phyloP scores from a whole-genome alignment of 2,888 invertebrate species.

The Machimus rusticus region DNA sequence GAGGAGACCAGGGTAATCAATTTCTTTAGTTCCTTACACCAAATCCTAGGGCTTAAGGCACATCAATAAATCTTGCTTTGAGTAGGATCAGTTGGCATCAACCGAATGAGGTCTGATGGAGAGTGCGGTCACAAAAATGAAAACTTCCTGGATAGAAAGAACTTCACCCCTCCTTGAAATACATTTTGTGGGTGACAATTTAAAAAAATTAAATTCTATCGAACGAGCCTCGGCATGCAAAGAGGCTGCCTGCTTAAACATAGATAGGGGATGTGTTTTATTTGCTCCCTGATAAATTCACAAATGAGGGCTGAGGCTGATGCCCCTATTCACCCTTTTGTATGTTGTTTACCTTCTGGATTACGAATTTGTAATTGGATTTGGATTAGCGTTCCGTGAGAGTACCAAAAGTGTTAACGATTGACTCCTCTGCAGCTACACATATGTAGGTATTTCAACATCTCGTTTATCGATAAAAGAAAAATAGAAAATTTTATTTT shows the following conservation, averaged over 20 bases:
- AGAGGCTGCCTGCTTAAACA: conserved; percentile 19
- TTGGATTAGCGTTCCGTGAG: conserved; percentile 47
- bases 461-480: neutral
- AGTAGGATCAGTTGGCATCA: conserved; percentile 36
- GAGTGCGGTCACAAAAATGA: neutral
- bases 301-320: conserved; percentile 20
- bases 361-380: conserved; percentile 51
- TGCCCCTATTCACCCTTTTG: conserved; percentile 24
- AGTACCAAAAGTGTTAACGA: conserved; percentile 48
- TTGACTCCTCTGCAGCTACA: conserved; percentile 47
- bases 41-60: conserved; percentile 29
- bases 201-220: conserved; percentile 21
- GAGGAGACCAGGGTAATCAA: conserved; percentile 32
- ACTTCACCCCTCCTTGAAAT: neutral
- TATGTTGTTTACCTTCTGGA: conserved; percentile 48
- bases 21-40: conserved; percentile 17
- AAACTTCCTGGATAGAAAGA: neutral
- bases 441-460: neutral
- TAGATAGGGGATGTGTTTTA: conserved; percentile 1
- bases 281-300: neutral
- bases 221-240: neutral
- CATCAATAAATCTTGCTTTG: conserved; percentile 45
- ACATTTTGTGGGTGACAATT: neutral
- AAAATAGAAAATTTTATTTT: neutral
- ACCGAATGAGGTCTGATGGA: neutral